Base-by-base conservation (phyloP, 2,797 vertebrate genomes). In the Neosalanx taihuensis region DNA sequence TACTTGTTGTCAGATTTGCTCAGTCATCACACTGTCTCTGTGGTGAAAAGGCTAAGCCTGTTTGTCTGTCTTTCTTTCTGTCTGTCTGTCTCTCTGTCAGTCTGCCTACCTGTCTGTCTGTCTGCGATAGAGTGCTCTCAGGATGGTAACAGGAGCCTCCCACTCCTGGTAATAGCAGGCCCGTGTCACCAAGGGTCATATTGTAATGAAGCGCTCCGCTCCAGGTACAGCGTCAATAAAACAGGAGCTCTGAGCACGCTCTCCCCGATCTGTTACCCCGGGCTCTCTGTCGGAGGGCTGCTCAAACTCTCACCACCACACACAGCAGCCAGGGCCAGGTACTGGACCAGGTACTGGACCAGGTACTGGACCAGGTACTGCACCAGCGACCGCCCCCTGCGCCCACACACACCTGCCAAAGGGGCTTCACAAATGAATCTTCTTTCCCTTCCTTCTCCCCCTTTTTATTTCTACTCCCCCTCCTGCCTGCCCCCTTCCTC, bases 331-430 rank as follows among this genome's bases (percentile, higher is more conserved):
- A 35, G 15, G 26, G 37, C 63, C 5, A 65, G 62, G 12, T 20
- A 59, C n/a, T 6, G 15, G 4, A 63, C 63, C 73, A 71, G 76
- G n/a, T n/a, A n/a, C n/a, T n/a, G n/a, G n/a, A n/a, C n/a, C n/a
- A n/a, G n/a, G n/a, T n/a, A n/a, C n/a, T n/a, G 15, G 26, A 33
- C 63, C 5, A 65, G 62, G 12, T 20, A 59, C n/a, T 6, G 15
- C 12, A 63, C 63, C 73, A 71, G 76, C 58, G 64, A 61, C 30
- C 0, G 1, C 10, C 63, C 56, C 56, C 64, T 12, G 20, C 4
- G 20, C 12, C 67, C 73, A 80, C 81, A 85, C 84, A 85, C 88
- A 81, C 79, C 79, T 59, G 29, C 65, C 66, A 60, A 46, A 37
- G 12, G 20, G 17, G 35, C 13, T 18, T 46, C 41, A 46, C 7